These are phyloP conservation scores for Pangasianodon hypophthalmus DNA, from an alignment of 2,113 vertebrate genomes.

Conservation along the genomic window DNA sequence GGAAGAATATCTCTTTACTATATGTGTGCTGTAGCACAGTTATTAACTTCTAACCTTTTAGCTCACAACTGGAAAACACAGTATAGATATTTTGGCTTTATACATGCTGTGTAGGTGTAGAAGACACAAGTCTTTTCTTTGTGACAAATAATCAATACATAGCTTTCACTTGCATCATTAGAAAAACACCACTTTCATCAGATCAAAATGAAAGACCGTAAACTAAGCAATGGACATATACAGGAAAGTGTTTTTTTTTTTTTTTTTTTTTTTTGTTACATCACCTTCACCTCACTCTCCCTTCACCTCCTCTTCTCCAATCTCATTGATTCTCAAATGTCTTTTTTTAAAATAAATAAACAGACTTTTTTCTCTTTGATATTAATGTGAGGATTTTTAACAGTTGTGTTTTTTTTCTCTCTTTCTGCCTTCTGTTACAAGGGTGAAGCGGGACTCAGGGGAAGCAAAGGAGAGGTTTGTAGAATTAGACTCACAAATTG, in stretches of 20 bases:
- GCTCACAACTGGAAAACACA: background rate
- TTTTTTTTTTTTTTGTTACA: background rate
- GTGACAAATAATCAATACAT: slow-evolving; percentile 25
- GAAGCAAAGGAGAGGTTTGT: slow-evolving; percentile 79
- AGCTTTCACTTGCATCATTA: background rate
- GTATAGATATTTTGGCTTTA: background rate
- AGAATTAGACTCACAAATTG: slow-evolving; percentile 62
- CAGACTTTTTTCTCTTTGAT: slow-evolving; percentile 17
- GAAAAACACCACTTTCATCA: background rate
- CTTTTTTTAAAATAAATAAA: slow-evolving; percentile 8
- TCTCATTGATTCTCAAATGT: slow-evolving; percentile 6
- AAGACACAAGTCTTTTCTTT: background rate
- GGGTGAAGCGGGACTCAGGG: slow-evolving; percentile 74
- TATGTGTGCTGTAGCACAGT: background rate
- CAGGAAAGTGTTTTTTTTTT: background rate
- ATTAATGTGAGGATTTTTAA: slow-evolving; percentile 29
- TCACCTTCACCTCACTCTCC: slow-evolving; percentile 36
- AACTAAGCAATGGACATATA: background rate
- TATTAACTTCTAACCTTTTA: background rate
- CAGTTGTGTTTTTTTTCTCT: slow-evolving; percentile 1
- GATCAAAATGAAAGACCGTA: background rate
- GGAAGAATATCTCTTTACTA: background rate
- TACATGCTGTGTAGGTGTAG: background rate
- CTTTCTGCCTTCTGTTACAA: slow-evolving; percentile 59
- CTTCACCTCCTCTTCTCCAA: background rate